These are phyloP conservation scores for Ectropis grisescens DNA, from an alignment of 1,140 invertebrate genomes.

Conservation along the genomic window DNA sequence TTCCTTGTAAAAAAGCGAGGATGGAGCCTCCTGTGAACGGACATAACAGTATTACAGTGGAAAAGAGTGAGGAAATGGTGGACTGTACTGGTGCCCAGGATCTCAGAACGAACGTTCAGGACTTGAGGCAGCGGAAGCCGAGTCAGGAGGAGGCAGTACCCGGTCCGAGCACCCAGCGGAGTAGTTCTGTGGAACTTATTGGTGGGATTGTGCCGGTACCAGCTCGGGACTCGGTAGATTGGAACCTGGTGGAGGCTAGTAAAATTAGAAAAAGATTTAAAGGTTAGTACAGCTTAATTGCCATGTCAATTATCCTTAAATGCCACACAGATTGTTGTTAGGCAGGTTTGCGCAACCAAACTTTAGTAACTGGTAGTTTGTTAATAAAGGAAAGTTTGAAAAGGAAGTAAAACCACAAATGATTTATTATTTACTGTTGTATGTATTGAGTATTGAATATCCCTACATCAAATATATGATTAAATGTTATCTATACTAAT, in stretches of 20 bases:
- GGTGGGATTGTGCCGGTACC: conserved; percentile 52
- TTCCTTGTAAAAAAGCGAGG: conserved; percentile 36
- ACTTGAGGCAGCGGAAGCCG: conserved; percentile 23
- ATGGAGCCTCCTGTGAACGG: conserved; percentile 43
- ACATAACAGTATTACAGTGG: conserved; percentile 20
- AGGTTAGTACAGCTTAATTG: conserved; percentile 27
- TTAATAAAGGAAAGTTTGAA: no score
- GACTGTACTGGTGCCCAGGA: conserved; percentile 29
- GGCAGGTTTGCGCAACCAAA: no score
- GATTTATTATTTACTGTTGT: no score
- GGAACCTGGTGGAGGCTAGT: conserved; percentile 60
- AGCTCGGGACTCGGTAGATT: conserved; percentile 52
- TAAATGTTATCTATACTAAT: no score
- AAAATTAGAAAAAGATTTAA: conserved; percentile 62
- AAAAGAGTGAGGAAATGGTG: conserved; percentile 55
- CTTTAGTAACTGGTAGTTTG: no score
- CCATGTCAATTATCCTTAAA: conserved; percentile 7
- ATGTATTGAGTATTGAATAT: no score
- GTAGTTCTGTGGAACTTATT: conserved; percentile 56
- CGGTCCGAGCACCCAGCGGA: conserved; percentile 42
- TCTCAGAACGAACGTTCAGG: conserved; percentile 26
- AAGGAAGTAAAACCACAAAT: no score
- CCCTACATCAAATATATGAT: no score
- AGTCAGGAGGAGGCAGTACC: conserved; percentile 10
- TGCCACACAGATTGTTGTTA: background rate